These are phyloP conservation scores for Podargus strigoides DNA, from an alignment of 2,797 vertebrate species.

Conservation along the genomic window DNA sequence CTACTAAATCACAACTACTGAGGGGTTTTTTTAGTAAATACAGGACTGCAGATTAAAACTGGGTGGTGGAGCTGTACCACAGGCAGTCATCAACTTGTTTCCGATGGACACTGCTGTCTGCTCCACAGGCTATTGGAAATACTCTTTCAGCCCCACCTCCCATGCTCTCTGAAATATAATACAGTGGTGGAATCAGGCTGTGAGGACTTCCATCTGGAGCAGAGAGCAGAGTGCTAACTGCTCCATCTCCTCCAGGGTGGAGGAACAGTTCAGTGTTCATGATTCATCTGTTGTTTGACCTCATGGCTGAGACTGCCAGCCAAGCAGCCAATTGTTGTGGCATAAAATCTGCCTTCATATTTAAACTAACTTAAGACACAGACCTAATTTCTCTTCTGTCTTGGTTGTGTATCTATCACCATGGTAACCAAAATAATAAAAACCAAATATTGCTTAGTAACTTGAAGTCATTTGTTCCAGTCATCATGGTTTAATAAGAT, in stretches of 20 bases:
- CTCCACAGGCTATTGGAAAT: neutral
- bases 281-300: constrained; percentile 51
- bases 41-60: neutral
- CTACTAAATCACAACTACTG: neutral
- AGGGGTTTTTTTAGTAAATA: neutral
- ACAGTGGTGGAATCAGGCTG: neutral
- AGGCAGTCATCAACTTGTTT: neutral
- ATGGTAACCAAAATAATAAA: constrained; percentile 23
- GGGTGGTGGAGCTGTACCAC: neutral
- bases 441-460: constrained; percentile 32
- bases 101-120: neutral
- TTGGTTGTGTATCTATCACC: constrained; percentile 13
- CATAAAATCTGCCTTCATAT: constrained; percentile 41
- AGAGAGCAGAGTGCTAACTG: neutral
- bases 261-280: constrained; percentile 12
- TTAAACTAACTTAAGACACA: constrained; percentile 41
- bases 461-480: constrained; percentile 50
- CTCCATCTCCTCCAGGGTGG: constrained; percentile 21
- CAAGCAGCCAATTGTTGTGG: constrained; percentile 24
- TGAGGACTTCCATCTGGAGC: constrained; percentile 15
- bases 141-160: neutral
- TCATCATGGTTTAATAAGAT: constrained; percentile 12
- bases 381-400: constrained; percentile 22
- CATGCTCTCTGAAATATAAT: neutral
- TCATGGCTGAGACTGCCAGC: constrained; percentile 13